Percentiles rank a stretch among this genome's conserved stretches.
Evolutionary conservation across 1,140 invertebrate genomes (phyloP).

Genomic region (Megalopta genalis): DNA sequence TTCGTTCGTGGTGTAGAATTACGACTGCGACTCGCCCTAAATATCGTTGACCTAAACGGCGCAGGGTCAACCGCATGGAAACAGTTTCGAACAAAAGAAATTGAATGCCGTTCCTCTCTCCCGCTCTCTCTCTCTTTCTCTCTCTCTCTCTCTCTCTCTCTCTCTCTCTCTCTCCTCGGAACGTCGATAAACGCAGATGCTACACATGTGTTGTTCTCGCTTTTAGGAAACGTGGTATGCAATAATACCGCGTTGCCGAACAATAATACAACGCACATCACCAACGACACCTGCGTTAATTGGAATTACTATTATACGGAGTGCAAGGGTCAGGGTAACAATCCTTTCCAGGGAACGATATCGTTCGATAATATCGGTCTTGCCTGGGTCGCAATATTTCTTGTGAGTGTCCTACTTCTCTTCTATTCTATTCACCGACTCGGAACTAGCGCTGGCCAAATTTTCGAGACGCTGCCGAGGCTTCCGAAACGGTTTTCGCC

Average conservation of each 20-base stretch:
- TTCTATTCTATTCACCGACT: not conserved
- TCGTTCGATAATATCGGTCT: slow-evolving; percentile 99
- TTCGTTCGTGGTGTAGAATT: too few relatives aligned
- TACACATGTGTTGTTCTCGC: slow-evolving; percentile 32
- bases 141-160: too few relatives aligned
- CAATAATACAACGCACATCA: slow-evolving; percentile 77
- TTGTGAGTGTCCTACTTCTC: slow-evolving; percentile 86
- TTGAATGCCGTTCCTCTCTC: too few relatives aligned
- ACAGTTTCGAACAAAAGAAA: too few relatives aligned
- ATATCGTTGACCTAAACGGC: too few relatives aligned
- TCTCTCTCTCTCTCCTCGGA: too few relatives aligned
- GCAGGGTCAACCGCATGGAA: too few relatives aligned
- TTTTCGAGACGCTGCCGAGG: not conserved
- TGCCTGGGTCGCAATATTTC: slow-evolving; percentile 99
- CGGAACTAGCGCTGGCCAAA: not conserved
- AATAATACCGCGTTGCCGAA: slow-evolving; percentile 80
- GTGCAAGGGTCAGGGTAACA: slow-evolving; percentile 94
- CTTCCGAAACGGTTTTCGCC: not conserved
- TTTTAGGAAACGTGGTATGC: slow-evolving; percentile 82
- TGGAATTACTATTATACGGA: slow-evolving; percentile 99
- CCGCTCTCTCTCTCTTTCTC: too few relatives aligned
- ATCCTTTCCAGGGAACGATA: slow-evolving; percentile 99
- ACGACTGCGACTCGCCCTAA: too few relatives aligned
- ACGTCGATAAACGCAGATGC: not conserved
- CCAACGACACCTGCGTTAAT: slow-evolving; percentile 92